Evolutionary conservation across 2,113 vertebrate genomes (phyloP).

Genomic region (Trachemys scripta): DNA sequence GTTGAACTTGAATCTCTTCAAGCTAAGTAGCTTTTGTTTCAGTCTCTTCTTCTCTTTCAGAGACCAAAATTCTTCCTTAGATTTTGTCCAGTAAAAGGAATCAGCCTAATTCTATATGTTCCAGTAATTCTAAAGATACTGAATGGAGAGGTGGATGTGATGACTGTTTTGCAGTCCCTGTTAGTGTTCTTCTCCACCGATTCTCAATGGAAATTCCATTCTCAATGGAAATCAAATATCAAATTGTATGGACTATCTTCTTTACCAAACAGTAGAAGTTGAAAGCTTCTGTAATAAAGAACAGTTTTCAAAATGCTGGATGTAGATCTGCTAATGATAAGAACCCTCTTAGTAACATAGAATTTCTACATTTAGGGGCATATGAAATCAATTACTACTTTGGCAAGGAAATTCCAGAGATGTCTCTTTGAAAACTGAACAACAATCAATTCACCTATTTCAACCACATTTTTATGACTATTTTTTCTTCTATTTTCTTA

Average conservation of each 20-base stretch:
- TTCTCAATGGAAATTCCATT: neutral
- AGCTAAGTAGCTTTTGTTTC: neutral
- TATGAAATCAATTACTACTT: neutral
- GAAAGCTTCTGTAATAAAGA: neutral
- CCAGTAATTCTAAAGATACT: neutral
- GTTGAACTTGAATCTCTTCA: neutral
- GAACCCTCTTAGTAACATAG: neutral
- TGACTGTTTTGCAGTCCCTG: neutral
- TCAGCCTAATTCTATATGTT: neutral
- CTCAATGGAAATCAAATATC: slow-evolving; percentile 1
- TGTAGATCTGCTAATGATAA: neutral
- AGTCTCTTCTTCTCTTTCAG: neutral
- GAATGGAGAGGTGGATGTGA: neutral
- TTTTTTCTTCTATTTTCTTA: neutral
- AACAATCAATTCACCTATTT: neutral
- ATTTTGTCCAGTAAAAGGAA: neutral
- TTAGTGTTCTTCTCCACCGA: neutral
- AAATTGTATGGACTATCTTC: neutral
- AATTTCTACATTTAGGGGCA: neutral
- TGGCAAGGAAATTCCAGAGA: neutral
- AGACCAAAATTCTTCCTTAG: neutral
- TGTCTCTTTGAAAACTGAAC: neutral
- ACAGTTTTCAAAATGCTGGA: neutral
- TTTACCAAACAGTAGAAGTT: slow-evolving; percentile 3
- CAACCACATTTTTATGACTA: neutral